Base-by-base conservation (phyloP, 2,797 vertebrate genomes). In the Anguilla obscura region DNA sequence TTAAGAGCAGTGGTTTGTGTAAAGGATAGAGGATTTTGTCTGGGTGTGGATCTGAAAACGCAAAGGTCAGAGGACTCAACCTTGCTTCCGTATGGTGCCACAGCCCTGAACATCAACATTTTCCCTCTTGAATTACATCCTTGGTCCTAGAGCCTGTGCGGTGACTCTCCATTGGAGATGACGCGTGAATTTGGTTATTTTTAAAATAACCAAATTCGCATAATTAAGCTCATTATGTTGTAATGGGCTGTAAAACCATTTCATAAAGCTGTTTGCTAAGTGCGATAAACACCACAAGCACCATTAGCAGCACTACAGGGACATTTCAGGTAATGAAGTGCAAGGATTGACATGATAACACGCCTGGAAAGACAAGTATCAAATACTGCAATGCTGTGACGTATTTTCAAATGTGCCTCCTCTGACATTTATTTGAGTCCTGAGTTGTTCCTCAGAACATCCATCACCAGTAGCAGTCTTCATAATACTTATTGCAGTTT, bases 241-340 rank as follows among this genome's bases (percentile, higher is more conserved):
- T 89, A 89, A 89, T 89, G 86, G 88, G 82, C 86, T 87, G 83
- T 89, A 87, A 87, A 89, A 87, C 36, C 66, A 69, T 89, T 85
- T 87, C 86, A 56, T 87, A 89, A 89, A 89, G 86, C 86, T 87
- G 88, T 89, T 89, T 87, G 86, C 86, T 58, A 89, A 89, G 86
- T 63, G 87, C 80, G 27, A 83, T 71, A 89, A 87, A 89, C 86
- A 87, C 82, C 82, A 87, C 85, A 54, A 89, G 88, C 54, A 85
- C 87, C 86, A 89, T 89, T 89, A 89, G 88, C 52, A 63, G 86
- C 36, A 66, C 88, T 87, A 85, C 85, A 85, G 88, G 88, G 86
- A 87, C 86, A 85, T 89, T 89, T 89, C 88, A 89, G 83, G 88
- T 89, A 89, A 89, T 89, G 88, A 89, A 89, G 88, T 85, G 86